phyloP scores from a whole-genome alignment of 2,888 invertebrate species.

The Scaptomyza tumidula region DNA sequence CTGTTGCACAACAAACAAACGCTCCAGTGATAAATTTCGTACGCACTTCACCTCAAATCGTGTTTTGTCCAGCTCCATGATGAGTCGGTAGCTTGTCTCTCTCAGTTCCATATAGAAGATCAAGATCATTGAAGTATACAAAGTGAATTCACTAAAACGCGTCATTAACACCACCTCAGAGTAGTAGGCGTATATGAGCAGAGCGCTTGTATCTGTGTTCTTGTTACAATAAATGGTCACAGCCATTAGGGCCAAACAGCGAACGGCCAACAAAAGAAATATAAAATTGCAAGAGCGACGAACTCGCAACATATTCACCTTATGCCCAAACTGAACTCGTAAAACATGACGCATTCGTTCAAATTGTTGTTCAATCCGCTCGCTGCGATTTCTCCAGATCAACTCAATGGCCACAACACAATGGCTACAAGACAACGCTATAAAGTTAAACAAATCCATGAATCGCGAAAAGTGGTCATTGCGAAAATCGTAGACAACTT shows the following conservation, averaged over 20 bases:
- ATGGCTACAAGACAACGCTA: slow-evolving; percentile 38
- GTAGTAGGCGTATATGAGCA: slow-evolving; percentile 49
- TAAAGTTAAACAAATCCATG: slow-evolving; percentile 59
- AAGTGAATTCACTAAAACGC: slow-evolving; percentile 65
- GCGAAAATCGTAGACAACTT: slow-evolving; percentile 41
- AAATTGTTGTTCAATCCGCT: slow-evolving; percentile 44
- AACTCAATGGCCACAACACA: slow-evolving; percentile 40
- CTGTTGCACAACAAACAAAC: slow-evolving; percentile 53
- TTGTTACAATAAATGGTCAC: slow-evolving; percentile 15
- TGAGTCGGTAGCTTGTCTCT: slow-evolving; percentile 10
- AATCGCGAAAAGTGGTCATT: slow-evolving; percentile 64
- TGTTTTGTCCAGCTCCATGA: slow-evolving; percentile 48
- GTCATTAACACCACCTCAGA: slow-evolving; percentile 66
- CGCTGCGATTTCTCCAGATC: slow-evolving; percentile 53
- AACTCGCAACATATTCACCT: slow-evolving; percentile 34
- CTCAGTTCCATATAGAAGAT: slow-evolving; percentile 57
- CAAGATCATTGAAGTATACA: slow-evolving; percentile 50
- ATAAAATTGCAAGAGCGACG: slow-evolving; percentile 40
- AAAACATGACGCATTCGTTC: slow-evolving; percentile 40
- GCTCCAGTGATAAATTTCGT: slow-evolving; percentile 31
- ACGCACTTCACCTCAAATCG: slow-evolving; percentile 32
- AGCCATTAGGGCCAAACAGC: background rate
- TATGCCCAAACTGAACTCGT: slow-evolving; percentile 38
- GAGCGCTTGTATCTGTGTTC: background rate
- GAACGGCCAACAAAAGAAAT: slow-evolving; percentile 5